These are phyloP conservation scores for Acyrthosiphon pisum DNA, from an alignment of 1,140 invertebrate species.

Conservation along the genomic window DNA sequence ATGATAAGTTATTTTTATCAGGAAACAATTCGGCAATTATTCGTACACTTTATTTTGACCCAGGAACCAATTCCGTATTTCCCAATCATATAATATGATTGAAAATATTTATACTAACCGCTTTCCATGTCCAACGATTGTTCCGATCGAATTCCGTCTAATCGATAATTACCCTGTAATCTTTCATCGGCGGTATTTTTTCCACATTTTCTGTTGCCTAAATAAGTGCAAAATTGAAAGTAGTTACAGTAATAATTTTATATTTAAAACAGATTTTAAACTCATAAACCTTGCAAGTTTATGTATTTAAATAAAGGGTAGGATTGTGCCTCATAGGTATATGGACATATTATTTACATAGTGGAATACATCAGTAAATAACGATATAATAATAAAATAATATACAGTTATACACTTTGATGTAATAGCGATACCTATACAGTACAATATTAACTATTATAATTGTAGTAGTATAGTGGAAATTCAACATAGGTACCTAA, in stretches of 20 bases:
- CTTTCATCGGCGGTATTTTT: not conserved
- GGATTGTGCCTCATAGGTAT: too few relatives aligned
- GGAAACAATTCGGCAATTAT: not conserved
- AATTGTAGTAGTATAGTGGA: too few relatives aligned
- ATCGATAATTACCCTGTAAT: slow-evolving; percentile 40
- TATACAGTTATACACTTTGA: too few relatives aligned
- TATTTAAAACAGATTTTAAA: not conserved
- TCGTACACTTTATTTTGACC: not conserved
- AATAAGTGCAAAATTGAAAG: not conserved
- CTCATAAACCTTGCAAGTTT: not conserved
- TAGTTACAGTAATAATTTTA: not conserved
- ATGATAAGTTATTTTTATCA: not conserved
- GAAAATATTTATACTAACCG: not conserved
- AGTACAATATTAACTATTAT: too few relatives aligned
- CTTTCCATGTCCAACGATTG: not conserved
- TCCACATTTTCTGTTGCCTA: slow-evolving; percentile 25
- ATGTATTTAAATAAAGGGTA: not conserved
- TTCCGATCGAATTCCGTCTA: slow-evolving; percentile 5
- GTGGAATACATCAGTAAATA: too few relatives aligned
- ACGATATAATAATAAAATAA: too few relatives aligned
- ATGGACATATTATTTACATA: too few relatives aligned
- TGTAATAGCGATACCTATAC: too few relatives aligned
- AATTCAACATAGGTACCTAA: too few relatives aligned
- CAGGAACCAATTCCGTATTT: not conserved
- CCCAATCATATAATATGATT: not conserved